Conservation (phyloP, 2,888 invertebrate genomes). For the Cordylochernes scorpioides region DNA sequence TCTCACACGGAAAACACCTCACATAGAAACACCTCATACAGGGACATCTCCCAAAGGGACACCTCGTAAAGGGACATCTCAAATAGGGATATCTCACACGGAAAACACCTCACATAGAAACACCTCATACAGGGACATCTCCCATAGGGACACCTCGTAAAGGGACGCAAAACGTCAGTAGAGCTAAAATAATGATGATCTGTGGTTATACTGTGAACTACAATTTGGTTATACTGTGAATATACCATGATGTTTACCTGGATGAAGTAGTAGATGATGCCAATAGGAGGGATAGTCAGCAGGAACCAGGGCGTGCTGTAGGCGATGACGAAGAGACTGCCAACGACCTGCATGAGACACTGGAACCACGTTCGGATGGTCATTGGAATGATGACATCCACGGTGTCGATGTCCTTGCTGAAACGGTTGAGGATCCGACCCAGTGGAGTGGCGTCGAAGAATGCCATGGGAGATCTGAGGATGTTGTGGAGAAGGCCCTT, state of each 20-base stretch:
- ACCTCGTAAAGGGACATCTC: too few species aligned
- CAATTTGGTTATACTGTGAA: background rate
- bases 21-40: too few species aligned
- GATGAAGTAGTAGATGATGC: slow-evolving; percentile 18
- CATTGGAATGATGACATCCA: slow-evolving; percentile 37
- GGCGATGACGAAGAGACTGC: slow-evolving; percentile 17
- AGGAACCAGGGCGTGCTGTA: slow-evolving; percentile 20
- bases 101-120: too few species aligned
- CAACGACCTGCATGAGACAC: slow-evolving; percentile 16
- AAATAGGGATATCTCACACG: too few species aligned
- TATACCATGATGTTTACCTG: slow-evolving; percentile 27
- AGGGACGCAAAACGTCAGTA: too few species aligned
- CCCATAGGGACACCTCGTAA: too few species aligned
- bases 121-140: too few species aligned
- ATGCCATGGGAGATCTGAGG: slow-evolving; percentile 30
- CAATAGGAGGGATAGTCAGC: slow-evolving; percentile 19
- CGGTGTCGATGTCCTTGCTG: slow-evolving; percentile 36
- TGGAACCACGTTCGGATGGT: slow-evolving; percentile 38
- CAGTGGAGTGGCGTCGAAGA: slow-evolving; percentile 45
- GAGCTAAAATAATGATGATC: too few species aligned
- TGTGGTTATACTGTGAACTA: too few species aligned
- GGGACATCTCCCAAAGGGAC: too few species aligned
- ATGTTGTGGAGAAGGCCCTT: slow-evolving; percentile 34
- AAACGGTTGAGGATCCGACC: slow-evolving; percentile 41
- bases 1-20: too few species aligned